Evolutionary conservation across 2,113 vertebrate genomes (phyloP), one percentile per base, ranked within the genome.

Genomic region (Salvelinus fontinalis): DNA sequence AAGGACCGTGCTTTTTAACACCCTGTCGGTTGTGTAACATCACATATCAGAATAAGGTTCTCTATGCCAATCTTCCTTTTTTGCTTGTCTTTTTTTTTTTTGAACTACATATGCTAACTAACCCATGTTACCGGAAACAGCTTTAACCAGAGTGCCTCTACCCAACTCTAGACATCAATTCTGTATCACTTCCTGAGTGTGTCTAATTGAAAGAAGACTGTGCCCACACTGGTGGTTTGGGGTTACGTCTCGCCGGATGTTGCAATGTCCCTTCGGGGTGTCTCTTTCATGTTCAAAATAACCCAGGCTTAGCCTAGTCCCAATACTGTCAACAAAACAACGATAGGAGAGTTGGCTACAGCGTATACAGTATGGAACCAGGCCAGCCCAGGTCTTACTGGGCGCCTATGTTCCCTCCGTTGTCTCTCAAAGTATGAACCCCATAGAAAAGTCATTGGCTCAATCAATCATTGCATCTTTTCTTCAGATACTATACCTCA

Each of bases 101-200:
- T 2, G 34, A 34, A 6, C 44, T 5, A 29, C 54, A 39, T 7
- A 34, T 54, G 14, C 51, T 54, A 54, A 54, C 3, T 54, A 54
- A 18, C 13, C 16, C 16, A 12, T 16, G 13, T 29, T 20, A 31
- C 66, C 34, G 66, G 14, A 67, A 67, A 31, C 18, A 7, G 29
- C 66, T 16, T 75, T 76, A 66, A n/a, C 44, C 29, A 12, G 75
- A 54, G 75, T 72, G 75, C 82, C 48, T 75, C 67, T 66, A 75
- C 14, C 34, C 34, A 11, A 44, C 2, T 44, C 9, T 64, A 86
- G 71, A 54, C 62, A 76, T 44, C 29, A 57, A 57, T 74, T 48
- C 69, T 70, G 73, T 71, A 22, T 73, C 44, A 66, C 71, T 81
- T 87, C 79, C 82, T 81, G 39, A 44, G 39, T 44, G 39, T 44